These are phyloP conservation scores for Xestobium rufovillosum DNA, from an alignment of 2,888 invertebrate genomes.

Conservation along the genomic window DNA sequence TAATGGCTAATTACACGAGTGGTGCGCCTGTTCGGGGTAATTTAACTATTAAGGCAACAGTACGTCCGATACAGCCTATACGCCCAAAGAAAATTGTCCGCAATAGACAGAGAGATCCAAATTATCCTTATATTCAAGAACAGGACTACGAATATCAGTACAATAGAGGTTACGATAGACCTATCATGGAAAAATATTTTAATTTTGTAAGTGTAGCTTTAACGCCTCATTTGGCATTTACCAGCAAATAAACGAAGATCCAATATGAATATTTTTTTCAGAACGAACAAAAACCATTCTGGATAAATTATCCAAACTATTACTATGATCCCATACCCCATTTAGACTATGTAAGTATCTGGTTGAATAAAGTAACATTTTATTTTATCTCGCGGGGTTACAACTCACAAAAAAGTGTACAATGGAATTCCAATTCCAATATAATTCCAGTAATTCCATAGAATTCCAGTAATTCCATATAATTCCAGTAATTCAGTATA, in stretches of 20 bases:
- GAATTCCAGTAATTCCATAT: too few species aligned
- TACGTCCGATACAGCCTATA: slow-evolving; percentile 57
- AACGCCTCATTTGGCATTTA: too few species aligned
- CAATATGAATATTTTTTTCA: too few species aligned
- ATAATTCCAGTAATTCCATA: too few species aligned
- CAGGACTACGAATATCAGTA: slow-evolving; percentile 5
- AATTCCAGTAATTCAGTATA: too few species aligned
- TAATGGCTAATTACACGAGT: slow-evolving; percentile 93
- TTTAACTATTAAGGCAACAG: slow-evolving; percentile 73
- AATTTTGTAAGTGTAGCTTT: slow-evolving; percentile 54
- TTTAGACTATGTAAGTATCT: slow-evolving; percentile 60
- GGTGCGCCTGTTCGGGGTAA: slow-evolving; percentile 87
- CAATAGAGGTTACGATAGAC: slow-evolving; percentile 25
- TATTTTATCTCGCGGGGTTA: slow-evolving; percentile 12
- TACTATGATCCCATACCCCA: slow-evolving; percentile 58
- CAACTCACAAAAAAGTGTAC: too few species aligned
- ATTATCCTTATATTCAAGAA: not conserved
- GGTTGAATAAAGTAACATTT: too few species aligned
- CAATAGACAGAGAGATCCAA: slow-evolving; percentile 19
- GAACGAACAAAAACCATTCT: slow-evolving; percentile 75
- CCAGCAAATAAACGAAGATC: too few species aligned
- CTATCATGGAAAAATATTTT: slow-evolving; percentile 58
- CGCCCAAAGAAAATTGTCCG: slow-evolving; percentile 26
- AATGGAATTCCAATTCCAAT: too few species aligned
- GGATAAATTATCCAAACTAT: slow-evolving; percentile 61